Base-by-base conservation (phyloP, 2,888 invertebrate genomes). In the Cecidostiba fungosa region DNA sequence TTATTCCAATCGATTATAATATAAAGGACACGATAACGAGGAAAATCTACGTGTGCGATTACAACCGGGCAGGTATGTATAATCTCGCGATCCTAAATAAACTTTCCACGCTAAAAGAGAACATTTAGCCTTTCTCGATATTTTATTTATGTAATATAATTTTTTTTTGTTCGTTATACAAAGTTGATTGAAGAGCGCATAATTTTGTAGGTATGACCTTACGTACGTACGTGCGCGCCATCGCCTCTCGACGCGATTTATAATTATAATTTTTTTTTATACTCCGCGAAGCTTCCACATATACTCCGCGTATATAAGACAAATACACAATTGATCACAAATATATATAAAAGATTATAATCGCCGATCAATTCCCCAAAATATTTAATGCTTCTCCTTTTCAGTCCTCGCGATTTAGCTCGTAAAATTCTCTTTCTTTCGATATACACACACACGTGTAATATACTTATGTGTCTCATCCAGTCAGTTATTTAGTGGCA, bases 141-240 rank as follows among this genome's bases (percentile, higher is more conserved):
- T 72, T 23, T 4, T 82, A 82, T 62, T 70, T 26, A 16, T 70
- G 14, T 62, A 39, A 26, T 73, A 19, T 79, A 32, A 29, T n/a
- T 78, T 26, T 81, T 81, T 69, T 82, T 50, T 16, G 54, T 72
- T 62, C 62, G 74, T 76, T 62, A 85, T 86, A 86, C 77, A 86
- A 86, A 86, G 83, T 86, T 84, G 86, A 86, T 86, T 86, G 86
- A 86, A 81, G 84, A 86, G 86, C 86, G 86, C 86, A 84, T 85
- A 62, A 62, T 73, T 78, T 72, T 62, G 50, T 72, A 5, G 14
- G 50, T 83, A 72, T 12, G 16, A n/a, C 32, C 54, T 77, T 77
- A 59, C 54, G n/a, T 59, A 59, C 23, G n/a, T 54, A 54, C 54
- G 54, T 54, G 54, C n/a, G n/a, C 54, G 54, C 3, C 54, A 54